These are phyloP conservation scores for Apotomis capreana DNA, from an alignment of 2,888 invertebrate species.

Conservation along the genomic window DNA sequence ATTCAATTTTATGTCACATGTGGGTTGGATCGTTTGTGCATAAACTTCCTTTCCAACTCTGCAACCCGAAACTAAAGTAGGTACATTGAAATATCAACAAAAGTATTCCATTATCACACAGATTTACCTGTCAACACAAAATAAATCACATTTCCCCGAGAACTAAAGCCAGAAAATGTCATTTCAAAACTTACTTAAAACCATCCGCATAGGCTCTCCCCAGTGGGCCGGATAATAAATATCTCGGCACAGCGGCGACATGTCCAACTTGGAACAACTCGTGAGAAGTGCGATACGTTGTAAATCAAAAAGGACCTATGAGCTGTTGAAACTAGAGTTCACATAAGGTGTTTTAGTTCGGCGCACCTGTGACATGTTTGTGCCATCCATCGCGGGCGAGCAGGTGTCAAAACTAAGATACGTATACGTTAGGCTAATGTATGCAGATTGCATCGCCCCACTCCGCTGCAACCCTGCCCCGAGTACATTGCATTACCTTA, in stretches of 20 bases:
- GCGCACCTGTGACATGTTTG: slow-evolving; percentile 74
- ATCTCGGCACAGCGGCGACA: slow-evolving; percentile 25
- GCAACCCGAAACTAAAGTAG: too few species aligned
- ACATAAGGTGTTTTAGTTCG: background rate
- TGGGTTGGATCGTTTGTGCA: too few species aligned
- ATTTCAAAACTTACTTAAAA: slow-evolving; percentile 52
- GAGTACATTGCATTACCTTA: slow-evolving; percentile 61
- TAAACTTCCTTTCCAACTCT: too few species aligned
- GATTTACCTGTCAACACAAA: background rate
- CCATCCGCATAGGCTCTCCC: slow-evolving; percentile 54
- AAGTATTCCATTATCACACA: background rate
- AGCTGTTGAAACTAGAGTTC: slow-evolving; percentile 43
- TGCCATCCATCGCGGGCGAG: slow-evolving; percentile 74
- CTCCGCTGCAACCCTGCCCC: slow-evolving; percentile 44
- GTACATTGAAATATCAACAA: background rate
- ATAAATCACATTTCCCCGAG: slow-evolving; percentile 5
- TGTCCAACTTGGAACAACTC: slow-evolving; percentile 50
- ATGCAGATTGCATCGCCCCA: slow-evolving; percentile 77
- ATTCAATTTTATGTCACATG: too few species aligned
- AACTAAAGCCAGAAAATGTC: slow-evolving; percentile 14
- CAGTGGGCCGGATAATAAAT: slow-evolving; percentile 46
- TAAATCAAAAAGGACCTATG: slow-evolving; percentile 59
- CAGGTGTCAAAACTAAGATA: slow-evolving; percentile 82
- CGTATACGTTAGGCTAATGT: slow-evolving; percentile 78
- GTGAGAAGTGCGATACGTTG: slow-evolving; percentile 49